A percentile compares a stretch with the other conserved stretches of the same genome.
These are phyloP conservation scores for Hydraecia micacea DNA, from an alignment of 2,888 invertebrate species.

Conservation along the genomic window DNA sequence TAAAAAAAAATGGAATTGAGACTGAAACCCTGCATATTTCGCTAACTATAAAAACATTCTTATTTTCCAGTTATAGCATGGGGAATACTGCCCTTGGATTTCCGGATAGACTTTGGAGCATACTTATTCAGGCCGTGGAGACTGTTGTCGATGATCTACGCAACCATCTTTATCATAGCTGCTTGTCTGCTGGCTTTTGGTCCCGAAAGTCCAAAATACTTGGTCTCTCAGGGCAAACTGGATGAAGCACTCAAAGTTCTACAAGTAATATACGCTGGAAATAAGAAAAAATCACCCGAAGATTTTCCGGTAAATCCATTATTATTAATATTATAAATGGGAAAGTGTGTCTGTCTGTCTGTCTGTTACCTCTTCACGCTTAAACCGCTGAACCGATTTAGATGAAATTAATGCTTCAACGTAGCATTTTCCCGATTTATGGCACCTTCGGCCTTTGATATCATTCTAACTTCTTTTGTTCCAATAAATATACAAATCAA, in stretches of 20 bases:
- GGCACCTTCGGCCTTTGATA: background rate
- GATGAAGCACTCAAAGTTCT: slow-evolving; percentile 92
- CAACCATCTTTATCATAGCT: slow-evolving; percentile 90
- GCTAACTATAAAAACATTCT: background rate
- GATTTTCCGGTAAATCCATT: slow-evolving; percentile 88
- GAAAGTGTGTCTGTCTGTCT: no score
- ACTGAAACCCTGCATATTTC: background rate
- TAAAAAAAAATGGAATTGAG: background rate
- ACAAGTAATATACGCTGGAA: slow-evolving; percentile 89
- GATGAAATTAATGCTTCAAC: background rate
- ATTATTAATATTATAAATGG: no score
- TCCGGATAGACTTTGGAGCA: slow-evolving; percentile 84
- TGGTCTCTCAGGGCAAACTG: slow-evolving; percentile 91
- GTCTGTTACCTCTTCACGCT: no score
- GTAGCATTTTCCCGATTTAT: background rate
- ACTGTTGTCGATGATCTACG: slow-evolving; percentile 91
- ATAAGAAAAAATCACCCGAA: slow-evolving; percentile 79
- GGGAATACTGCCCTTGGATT: slow-evolving; percentile 91
- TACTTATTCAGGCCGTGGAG: slow-evolving; percentile 93
- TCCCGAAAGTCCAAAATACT: slow-evolving; percentile 95
- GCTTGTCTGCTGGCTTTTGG: slow-evolving; percentile 89
- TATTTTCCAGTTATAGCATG: slow-evolving; percentile 91
- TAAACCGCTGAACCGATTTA: no score
- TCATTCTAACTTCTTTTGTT: background rate
- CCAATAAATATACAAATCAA: slow-evolving; percentile 1